Evolutionary conservation across 2,797 vertebrate species (phyloP), one percentile per base, ranked within the genome.

Genomic region (Diplodus sargus): DNA sequence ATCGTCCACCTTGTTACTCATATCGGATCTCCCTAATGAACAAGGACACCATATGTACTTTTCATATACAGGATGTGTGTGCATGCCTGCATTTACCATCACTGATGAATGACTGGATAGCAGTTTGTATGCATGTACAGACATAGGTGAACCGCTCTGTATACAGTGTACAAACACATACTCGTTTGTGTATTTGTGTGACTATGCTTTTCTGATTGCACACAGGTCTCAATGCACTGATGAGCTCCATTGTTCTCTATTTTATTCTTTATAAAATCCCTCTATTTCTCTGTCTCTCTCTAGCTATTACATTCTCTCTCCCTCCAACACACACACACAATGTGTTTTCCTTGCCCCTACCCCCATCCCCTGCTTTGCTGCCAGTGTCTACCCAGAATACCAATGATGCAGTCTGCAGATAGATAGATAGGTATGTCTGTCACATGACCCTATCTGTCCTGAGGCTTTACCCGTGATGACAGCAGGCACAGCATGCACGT

Each of bases 391-490:
- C 87, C 82, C 91, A 90, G 94, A 94, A 95, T 95, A 94, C 92
- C 92, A 95, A 95, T 93, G 93, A 94, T 93, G 89, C 90, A 90
- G 90, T 91, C 91, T 94, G 91, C 90, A 93, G 91, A 93, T 91
- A 94, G 91, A 92, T 87, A 87, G 89, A 88, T 82, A 89, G 80
- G 85, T 79, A 81, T 91, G 90, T 89, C 88, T 92, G 91, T 94
- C 93, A 94, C 91, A 92, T 93, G 90, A 91, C 92, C 92, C 90
- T 87, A 85, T 87, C 87, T 93, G 91, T 91, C 93, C 93, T 76
- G 84, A 90, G 91, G 93, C 91, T 91, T 94, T 91, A 93, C 90
- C 90, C 57, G 20, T 86, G 89, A 91, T 90, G 90, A 94, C 92
- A 94, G 92, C 85, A 90, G 87, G 83, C 83, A 34, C 57, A 34